These are phyloP conservation scores for Chrysogorgia sp. DNA, from an alignment of 92 coral and sea anemone genomes.

Conservation along the genomic window DNA sequence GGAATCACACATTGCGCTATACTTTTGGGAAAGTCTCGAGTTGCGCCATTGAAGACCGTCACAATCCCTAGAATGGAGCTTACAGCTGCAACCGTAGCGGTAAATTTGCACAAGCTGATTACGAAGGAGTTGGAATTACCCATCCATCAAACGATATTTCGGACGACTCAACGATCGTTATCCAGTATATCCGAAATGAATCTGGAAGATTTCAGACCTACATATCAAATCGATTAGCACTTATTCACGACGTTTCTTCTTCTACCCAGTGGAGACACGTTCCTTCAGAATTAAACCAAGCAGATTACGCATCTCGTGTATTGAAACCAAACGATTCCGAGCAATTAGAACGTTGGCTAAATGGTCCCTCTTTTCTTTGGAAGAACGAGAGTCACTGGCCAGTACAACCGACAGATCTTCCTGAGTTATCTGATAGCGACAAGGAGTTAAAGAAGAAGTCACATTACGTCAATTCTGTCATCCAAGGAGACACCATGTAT, in stretches of 20 bases:
- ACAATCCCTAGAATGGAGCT: constrained; percentile 58
- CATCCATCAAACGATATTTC: constrained; percentile 31
- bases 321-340: constrained; percentile 28
- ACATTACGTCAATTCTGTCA: background rate
- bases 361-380: constrained; percentile 46
- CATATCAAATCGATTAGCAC: constrained; percentile 44
- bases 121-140: constrained; percentile 33
- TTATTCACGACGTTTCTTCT: constrained; percentile 37
- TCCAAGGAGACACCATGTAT: background rate
- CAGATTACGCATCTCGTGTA: constrained; percentile 51
- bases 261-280: constrained; percentile 28
- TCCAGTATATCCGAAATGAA: constrained; percentile 55
- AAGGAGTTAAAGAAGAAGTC: constrained; percentile 23
- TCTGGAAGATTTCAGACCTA: constrained; percentile 44
- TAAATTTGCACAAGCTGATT: constrained; percentile 32
- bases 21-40: constrained; percentile 53
- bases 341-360: constrained; percentile 39
- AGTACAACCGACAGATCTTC: constrained; percentile 3
- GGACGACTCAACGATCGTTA: constrained; percentile 60
- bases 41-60: constrained; percentile 46
- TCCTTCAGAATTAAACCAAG: constrained; percentile 39
- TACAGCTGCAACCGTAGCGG: constrained; percentile 51
- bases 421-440: constrained; percentile 24
- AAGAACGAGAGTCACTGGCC: constrained; percentile 31
- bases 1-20: constrained; percentile 38